Evolutionary conservation across 2,797 vertebrate genomes (phyloP).

Genomic region (Cetoscarus ocellatus): DNA sequence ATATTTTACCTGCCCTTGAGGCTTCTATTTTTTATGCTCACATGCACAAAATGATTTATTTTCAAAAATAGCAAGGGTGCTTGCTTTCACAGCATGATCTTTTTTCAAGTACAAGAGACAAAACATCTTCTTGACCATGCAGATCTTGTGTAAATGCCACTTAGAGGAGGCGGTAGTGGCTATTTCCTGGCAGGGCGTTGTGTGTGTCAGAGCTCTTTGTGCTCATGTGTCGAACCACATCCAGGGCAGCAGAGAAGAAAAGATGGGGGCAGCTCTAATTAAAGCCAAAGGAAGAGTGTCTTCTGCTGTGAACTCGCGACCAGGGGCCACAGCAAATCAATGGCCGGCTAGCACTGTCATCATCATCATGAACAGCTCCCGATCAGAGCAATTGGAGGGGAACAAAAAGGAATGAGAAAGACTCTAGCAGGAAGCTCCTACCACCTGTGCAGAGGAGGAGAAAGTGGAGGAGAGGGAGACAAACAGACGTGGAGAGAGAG

Average conservation of each 20-base stretch:
- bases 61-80: constrained; percentile 3
- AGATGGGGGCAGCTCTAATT: constrained; percentile 81
- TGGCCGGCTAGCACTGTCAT: constrained; percentile 82
- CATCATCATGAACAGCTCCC: constrained; percentile 79
- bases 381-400: constrained; percentile 83
- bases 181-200: constrained; percentile 63
- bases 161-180: constrained; percentile 41
- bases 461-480: constrained; percentile 55
- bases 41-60: background rate
- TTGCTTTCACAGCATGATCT: background rate
- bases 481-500: constrained; percentile 45
- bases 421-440: constrained; percentile 76
- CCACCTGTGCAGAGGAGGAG: constrained; percentile 79
- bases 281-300: constrained; percentile 82
- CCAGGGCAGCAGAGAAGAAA: constrained; percentile 69
- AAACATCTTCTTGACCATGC: constrained; percentile 17
- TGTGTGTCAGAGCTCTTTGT: constrained; percentile 67
- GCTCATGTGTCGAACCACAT: constrained; percentile 73
- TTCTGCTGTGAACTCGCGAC: constrained; percentile 81
- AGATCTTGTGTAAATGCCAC: constrained; percentile 28
- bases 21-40: background rate
- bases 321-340: constrained; percentile 84
- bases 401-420: constrained; percentile 84
- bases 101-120: constrained; percentile 2
- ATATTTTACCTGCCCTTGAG: background rate